Evolutionary conservation across 2,113 vertebrate genomes (phyloP), one percentile per base, ranked within the genome.

Genomic region (Hippocampus zosterae): DNA sequence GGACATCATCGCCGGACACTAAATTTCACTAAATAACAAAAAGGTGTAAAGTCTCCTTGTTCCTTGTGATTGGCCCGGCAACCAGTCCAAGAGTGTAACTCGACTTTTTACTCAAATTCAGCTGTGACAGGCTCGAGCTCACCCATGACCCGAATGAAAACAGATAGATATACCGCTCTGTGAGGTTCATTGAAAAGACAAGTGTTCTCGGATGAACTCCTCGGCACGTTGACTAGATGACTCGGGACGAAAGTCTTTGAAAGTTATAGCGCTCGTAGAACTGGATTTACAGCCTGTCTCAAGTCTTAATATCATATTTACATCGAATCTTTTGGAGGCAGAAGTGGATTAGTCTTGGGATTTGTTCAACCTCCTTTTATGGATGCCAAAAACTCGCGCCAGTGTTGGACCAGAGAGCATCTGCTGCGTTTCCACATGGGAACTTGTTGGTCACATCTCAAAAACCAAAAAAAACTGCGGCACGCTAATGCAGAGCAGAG

Each of bases 401-500:
- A 37, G 57, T 74, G 67, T 64, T 64, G 74, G 40, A 80, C 12
- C 27, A 41, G 77, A 66, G 69, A 78, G 55, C 78, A 78, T 75
- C 76, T 83, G 79, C 71, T 53, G 55, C 46, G 70, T 82, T 83
- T 83, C 53, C 65, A 74, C 70, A 29, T 44, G 68, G 59, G 23
- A 71, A 65, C 68, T 77, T 16, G 70, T 84, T 72, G 65, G 70
- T 68, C 75, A 1, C 68, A 68, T 86, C 72, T 75, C 80, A 37
- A 37, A 37, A 37, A 37, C 33, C 33, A 37, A 37, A 87, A 81
- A 61, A 74, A 56, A 65, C 62, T 57, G 74, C 70, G 68, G 62
- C 50, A 61, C 67, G 67, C 74, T 83, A 74, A 87, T 72, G 66
- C 56, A 70, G 75, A 84, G 69, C 83, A 85, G 77, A 82, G 65